A percentile compares a stretch with the other conserved stretches of the same genome.
Conservation (phyloP, 2,888 invertebrate species). For the Hirtodrosophila histrioides region DNA sequence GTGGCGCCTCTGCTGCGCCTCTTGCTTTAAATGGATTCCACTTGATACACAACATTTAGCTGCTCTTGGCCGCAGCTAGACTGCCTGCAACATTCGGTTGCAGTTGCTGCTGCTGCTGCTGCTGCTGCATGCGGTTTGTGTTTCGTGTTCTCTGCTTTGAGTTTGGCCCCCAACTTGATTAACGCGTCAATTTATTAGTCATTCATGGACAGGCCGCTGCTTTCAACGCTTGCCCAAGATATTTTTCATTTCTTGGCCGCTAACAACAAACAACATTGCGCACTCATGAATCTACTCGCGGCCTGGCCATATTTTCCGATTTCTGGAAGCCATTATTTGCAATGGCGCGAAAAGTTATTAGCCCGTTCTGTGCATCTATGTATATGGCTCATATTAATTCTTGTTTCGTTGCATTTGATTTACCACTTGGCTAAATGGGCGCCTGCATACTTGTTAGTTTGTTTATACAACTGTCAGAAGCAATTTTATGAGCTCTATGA, state of each 20-base stretch:
- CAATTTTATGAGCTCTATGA: conserved; percentile 46
- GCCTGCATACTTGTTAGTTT: conserved; percentile 34
- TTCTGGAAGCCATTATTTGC: conserved; percentile 46
- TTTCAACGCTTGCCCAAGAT: conserved; percentile 72
- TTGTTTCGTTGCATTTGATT: conserved; percentile 62
- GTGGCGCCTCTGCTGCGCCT: conserved; percentile 49
- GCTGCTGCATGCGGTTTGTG: conserved; percentile 39
- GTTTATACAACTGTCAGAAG: conserved; percentile 30
- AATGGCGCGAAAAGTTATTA: conserved; percentile 63
- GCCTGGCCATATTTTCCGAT: conserved; percentile 28
- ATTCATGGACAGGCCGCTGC: conserved; percentile 58
- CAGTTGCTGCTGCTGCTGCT: conserved; percentile 37
- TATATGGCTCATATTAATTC: conserved; percentile 51
- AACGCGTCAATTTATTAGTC: conserved; percentile 76
- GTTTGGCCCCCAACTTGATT: conserved; percentile 63
- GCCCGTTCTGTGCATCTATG: conserved; percentile 43
- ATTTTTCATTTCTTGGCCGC: conserved; percentile 62
- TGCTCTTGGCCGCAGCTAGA: conserved; percentile 9
- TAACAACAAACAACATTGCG: conserved; percentile 29
- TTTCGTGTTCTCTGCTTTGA: conserved; percentile 26
- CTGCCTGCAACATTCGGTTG: conserved; percentile 37
- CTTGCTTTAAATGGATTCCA: conserved; percentile 65
- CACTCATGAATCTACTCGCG: conserved; percentile 36
- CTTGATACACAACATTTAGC: conserved; percentile 63
- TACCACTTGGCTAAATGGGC: conserved; percentile 45